Evolutionary conservation across 2,888 invertebrate species (phyloP), one percentile per base, ranked within the genome.

Genomic region (Dinocampus coccinellae): DNA sequence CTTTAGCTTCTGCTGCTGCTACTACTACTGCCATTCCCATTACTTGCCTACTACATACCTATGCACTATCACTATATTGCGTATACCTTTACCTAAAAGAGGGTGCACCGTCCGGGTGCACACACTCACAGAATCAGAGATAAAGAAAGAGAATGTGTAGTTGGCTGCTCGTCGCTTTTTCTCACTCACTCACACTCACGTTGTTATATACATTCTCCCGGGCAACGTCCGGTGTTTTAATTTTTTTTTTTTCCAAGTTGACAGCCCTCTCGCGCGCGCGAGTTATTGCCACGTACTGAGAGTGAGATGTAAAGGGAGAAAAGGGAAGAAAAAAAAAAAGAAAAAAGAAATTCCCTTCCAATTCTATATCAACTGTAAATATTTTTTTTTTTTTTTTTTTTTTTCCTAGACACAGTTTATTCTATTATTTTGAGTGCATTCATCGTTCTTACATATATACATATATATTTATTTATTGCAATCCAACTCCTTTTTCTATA

Each of bases 151-250:
- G 16, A 47, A 7, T 16, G n/a, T n/a, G n/a, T n/a, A n/a, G n/a
- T n/a, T n/a, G 16, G 1, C 16, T 16, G 47, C 47, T 47, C 16
- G 16, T 47, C 3, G 4, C 7, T 47, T 47, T 47, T 47, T 33
- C 34, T 34, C 42, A 42, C 36, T 29, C 58, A 42, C 69, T 69
- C 65, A 58, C 61, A 68, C 58, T n/a, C 60, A 42, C 66, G 34
- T 24, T 39, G 70, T 33, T 42, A 70, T 29, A 29, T n/a, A n/a
- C 7, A n/a, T 47, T 16, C 67, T 65, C 65, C 67, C 73, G 39
- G 70, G 36, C 66, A 61, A 67, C 57, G 63, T 47, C 63, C 63
- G 63, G 42, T 47, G 52, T 63, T 63, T 65, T 57, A 39, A 55
- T 47, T 47, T 47, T 47, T 47, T 47, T 47, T 47, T 47, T 47